Base-by-base conservation (phyloP, 2,113 vertebrate genomes). In the Typhlomys cinereus region DNA sequence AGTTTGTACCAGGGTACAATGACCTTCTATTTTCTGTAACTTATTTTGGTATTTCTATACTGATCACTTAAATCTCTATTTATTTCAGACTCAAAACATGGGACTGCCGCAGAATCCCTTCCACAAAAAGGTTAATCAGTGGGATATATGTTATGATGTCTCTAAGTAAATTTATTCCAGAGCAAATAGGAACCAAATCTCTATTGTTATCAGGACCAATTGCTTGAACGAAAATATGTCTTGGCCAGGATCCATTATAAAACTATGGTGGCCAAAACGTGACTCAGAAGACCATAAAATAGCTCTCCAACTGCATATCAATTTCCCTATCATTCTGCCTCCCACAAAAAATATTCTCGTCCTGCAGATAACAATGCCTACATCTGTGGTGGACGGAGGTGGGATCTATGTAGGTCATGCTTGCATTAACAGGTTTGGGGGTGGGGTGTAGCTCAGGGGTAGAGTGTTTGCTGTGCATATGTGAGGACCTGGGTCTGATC, bases 31-130 rank as follows among this genome's bases (percentile, higher is more conserved):
- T 82, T 48, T 92, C 46, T 59, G 78, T 31, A 87, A 41, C 25
- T 92, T 93, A 64, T 27, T n/a, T 83, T 89, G 92, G 21, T 44
- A 62, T 74, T 88, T 85, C n/a, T 66, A 31, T 44, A 69, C 39
- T n/a, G 2, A 54, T 85, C 66, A 29, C 21, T 1, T 80, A n/a
- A 85, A 23, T 29, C 11, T 85, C 41, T 41, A 14, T 87, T 90
- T 54, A 18, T 73, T 91, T 34, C 48, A 54, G 31, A 48, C 20
- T 46, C 29, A 4, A 66, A 29, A 2, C 48, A 88, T 20, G 31
- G 69, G 61, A 91, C 54, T 79, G 8, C 52, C 50, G 75, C 7
- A 85, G 69, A 13, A 52, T 6, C 1, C 23, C 17, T 9, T 17
- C 7, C 39, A 23, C 23, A 13, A 81, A 84, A 52, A 41, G 67